Percentiles rank a stretch among this genome's conserved stretches.
Evolutionary conservation across 2,888 invertebrate species (phyloP).

Genomic region (Lacanobia oleracea): DNA sequence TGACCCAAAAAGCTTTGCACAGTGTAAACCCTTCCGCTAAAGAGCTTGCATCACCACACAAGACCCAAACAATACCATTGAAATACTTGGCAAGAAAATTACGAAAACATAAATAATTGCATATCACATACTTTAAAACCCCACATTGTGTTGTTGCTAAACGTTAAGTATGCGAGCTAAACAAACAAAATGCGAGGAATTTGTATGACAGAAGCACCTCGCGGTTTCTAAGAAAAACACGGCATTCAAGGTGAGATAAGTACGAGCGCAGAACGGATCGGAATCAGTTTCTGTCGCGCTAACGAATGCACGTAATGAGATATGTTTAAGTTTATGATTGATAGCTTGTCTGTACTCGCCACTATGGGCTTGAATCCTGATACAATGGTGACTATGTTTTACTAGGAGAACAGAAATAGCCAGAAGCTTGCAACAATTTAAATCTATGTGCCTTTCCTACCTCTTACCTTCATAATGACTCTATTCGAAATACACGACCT

Average conservation of each 20-base stretch:
- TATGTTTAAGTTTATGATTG: slow-evolving; percentile 41
- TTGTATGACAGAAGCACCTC: slow-evolving; percentile 76
- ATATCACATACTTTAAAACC: slow-evolving; percentile 23
- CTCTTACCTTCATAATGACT: background rate
- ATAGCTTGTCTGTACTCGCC: slow-evolving; percentile 36
- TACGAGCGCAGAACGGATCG: slow-evolving; percentile 63
- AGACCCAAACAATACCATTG: background rate
- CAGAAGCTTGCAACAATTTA: background rate
- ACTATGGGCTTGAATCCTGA: slow-evolving; percentile 1
- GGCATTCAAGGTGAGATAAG: slow-evolving; percentile 78
- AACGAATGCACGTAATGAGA: slow-evolving; percentile 60
- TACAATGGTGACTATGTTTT: slow-evolving; percentile 8
- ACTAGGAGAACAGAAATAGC: background rate
- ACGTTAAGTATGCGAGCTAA: slow-evolving; percentile 62
- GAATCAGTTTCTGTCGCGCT: slow-evolving; percentile 63
- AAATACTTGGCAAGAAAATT: slow-evolving; percentile 3
- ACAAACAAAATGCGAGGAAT: slow-evolving; percentile 76
- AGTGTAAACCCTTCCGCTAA: slow-evolving; percentile 11
- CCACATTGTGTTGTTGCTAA: slow-evolving; percentile 48
- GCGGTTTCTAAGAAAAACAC: slow-evolving; percentile 77
- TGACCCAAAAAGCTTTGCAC: background rate
- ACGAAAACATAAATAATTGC: slow-evolving; percentile 32
- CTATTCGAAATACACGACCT: background rate
- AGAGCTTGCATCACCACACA: slow-evolving; percentile 16
- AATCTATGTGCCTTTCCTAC: background rate